phyloP scores from a whole-genome alignment of 2,888 invertebrate species.

The Agrenia bidenticulata region DNA sequence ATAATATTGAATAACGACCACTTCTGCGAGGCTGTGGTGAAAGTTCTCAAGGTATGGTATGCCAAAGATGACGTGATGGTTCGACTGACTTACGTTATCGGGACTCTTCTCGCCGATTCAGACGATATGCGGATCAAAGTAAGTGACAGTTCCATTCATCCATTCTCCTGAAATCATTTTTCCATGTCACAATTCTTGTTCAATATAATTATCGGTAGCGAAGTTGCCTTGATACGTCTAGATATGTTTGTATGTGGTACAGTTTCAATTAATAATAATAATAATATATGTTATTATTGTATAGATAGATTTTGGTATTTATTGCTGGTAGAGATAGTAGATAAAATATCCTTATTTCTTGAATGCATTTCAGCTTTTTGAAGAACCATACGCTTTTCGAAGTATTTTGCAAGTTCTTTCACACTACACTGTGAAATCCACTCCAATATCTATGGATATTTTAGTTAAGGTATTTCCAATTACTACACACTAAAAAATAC shows the following conservation, averaged over 20 bases:
- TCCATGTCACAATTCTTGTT: too few species aligned
- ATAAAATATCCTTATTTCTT: too few species aligned
- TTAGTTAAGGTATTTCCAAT: conserved; percentile 42
- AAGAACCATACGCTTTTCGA: conserved; percentile 38
- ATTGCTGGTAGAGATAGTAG: too few species aligned
- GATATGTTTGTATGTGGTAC: too few species aligned
- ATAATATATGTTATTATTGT: too few species aligned
- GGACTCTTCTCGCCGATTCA: conserved; percentile 48
- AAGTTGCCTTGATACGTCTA: too few species aligned
- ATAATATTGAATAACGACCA: conserved; percentile 39
- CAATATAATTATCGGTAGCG: too few species aligned
- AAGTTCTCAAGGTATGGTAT: conserved; percentile 45
- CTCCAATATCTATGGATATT: conserved; percentile 47
- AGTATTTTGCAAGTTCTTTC: conserved; percentile 44
- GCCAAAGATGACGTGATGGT: conserved; percentile 50
- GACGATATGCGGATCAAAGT: conserved; percentile 49
- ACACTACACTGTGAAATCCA: conserved; percentile 43
- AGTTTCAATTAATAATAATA: too few species aligned
- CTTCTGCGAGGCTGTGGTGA: conserved; percentile 42
- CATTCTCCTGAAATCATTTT: too few species aligned
- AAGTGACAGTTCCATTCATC: too few species aligned
- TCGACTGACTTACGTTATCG: conserved; percentile 48
- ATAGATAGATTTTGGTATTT: too few species aligned
- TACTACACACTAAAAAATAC: too few species aligned
- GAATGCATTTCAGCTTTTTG: conserved; percentile 33